Percentiles rank a stretch among this genome's conserved stretches.
phyloP scores from a whole-genome alignment of 2,888 invertebrate genomes.

The Pterostichus niger region DNA sequence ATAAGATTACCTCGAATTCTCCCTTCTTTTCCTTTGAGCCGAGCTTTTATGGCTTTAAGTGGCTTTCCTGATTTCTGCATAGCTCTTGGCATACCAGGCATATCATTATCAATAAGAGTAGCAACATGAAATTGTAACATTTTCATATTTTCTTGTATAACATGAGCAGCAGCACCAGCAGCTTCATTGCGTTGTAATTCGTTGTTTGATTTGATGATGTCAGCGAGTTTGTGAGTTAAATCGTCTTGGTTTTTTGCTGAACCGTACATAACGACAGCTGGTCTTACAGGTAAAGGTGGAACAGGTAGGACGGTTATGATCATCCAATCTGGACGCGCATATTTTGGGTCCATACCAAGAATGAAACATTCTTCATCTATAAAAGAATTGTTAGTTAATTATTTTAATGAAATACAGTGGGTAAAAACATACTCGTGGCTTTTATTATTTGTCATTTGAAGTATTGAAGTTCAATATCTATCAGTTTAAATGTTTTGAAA shows the following conservation, averaged over 20 bases:
- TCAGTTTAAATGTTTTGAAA: too few relatives aligned
- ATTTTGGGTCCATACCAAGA: conserved; percentile 97
- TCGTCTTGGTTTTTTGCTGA: conserved; percentile 98
- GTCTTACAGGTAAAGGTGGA: conserved; percentile 96
- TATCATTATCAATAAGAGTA: conserved; percentile 98
- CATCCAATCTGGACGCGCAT: conserved; percentile 99
- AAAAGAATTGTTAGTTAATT: too few relatives aligned
- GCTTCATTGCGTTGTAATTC: conserved; percentile 97
- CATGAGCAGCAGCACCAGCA: conserved; percentile 98
- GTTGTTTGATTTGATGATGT: conserved; percentile 99
- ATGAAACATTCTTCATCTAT: conserved; percentile 96
- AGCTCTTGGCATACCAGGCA: conserved; percentile 98
- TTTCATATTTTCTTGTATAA: conserved; percentile 97
- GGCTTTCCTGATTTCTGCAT: conserved; percentile 99
- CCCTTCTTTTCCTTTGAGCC: conserved; percentile 99
- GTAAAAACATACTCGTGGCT: too few relatives aligned
- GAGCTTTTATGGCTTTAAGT: conserved; percentile 97
- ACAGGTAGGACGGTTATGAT: conserved; percentile 98
- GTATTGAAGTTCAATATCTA: too few relatives aligned
- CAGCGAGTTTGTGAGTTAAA: conserved; percentile 98
- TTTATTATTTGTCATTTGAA: too few relatives aligned
- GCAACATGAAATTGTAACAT: conserved; percentile 99
- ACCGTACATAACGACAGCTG: conserved; percentile 99
- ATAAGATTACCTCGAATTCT: conserved; percentile 99
- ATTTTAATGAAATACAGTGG: too few relatives aligned